Base-by-base conservation (phyloP, 2,113 vertebrate species). In the Trogon melanurus region DNA sequence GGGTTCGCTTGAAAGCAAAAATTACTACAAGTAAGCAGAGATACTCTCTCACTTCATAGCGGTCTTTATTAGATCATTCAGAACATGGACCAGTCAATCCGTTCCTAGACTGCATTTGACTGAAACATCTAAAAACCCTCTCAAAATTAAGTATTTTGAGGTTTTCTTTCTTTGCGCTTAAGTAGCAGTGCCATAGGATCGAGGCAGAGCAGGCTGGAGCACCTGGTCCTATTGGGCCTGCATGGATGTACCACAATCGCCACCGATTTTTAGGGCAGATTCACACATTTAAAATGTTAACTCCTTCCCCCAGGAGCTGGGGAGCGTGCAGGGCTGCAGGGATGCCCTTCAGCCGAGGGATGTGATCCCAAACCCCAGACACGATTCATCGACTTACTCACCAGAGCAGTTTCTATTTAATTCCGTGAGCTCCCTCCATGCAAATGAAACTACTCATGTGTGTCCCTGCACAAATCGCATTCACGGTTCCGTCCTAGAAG, bases 211-310 rank as follows among this genome's bases (percentile, higher is more conserved):
- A 9, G 70, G 41, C 5, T 1, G 26, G 44, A 93, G 29, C 19
- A 29, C 30, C 29, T 19, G 7, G 17, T 48, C 47, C 25, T 62
- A 6, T 16, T 4, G 41, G 20, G 12, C 32, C 48, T 61, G 6
- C 12, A 30, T 29, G 13, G 1, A 23, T 0, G 3, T 22, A 32
- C 29, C 36, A 38, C 81, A 78, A 34, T 9, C 15, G 1, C 12
- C 12, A 4, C 22, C 10, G 23, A 13, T 57, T 91, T 56, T 79
- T 11, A 20, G 58, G 45, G 50, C 19, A 65, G 69, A 78, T 17
- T n/a, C 54, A 30, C 10, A 25, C 1, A 0, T 29, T 89, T 34
- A 25, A 65, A 89, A 50, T 3, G 0, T 6, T 8, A 11, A 61
- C 15, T n/a, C 32, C 13, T 83, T 50, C 32, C 29, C 25, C 11